These are phyloP conservation scores for Spheniscus mendiculus DNA, from an alignment of 2,113 vertebrate species.

Conservation along the genomic window DNA sequence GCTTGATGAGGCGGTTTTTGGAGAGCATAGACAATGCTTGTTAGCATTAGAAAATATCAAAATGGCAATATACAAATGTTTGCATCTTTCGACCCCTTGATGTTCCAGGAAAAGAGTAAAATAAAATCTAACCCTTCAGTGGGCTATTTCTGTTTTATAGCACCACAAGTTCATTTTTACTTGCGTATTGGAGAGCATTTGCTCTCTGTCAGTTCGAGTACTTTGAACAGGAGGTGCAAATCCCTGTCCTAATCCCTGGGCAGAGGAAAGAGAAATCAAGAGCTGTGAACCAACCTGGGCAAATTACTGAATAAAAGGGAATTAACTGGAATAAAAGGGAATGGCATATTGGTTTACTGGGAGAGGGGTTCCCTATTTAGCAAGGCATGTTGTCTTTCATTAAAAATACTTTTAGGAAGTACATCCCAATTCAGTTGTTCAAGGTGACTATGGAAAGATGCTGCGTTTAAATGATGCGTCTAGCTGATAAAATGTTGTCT, in stretches of 20 bases:
- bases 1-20: not conserved
- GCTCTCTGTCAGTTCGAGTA: not conserved
- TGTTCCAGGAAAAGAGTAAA: not conserved
- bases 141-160: not conserved
- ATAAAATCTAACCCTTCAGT: not conserved
- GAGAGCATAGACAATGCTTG: not conserved
- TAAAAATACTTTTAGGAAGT: not conserved
- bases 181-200: not conserved
- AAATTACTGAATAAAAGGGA: not conserved
- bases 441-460: not conserved
- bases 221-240: not conserved
- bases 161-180: not conserved
- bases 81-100: not conserved
- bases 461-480: not conserved
- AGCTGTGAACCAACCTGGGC: not conserved
- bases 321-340: not conserved
- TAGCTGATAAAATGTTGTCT: not conserved
- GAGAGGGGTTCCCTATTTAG: not conserved
- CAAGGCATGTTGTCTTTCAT: not conserved
- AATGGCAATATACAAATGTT: not conserved
- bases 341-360: not conserved
- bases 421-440: not conserved
- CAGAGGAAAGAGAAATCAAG: not conserved
- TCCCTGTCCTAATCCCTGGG: not conserved
- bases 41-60: not conserved